Percentiles rank a stretch among this genome's conserved stretches.
phyloP scores from a whole-genome alignment of 1,140 invertebrate genomes.

The Parapsyche elsis region DNA sequence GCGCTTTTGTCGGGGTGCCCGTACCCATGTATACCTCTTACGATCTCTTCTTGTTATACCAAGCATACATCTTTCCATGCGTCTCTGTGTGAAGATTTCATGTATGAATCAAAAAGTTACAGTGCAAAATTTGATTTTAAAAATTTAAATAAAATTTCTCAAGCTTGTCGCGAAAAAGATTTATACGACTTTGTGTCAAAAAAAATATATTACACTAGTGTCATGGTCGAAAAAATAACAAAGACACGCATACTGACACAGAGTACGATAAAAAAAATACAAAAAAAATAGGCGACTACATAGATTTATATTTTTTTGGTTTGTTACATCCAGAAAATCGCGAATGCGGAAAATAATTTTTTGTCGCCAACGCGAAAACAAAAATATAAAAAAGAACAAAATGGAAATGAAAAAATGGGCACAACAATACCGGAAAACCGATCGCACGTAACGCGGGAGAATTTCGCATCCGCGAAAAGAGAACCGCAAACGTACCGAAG shows the following conservation, averaged over 20 bases:
- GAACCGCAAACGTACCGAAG: too few species aligned
- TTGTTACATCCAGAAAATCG: conserved; percentile 2
- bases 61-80: too few species aligned
- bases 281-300: not conserved
- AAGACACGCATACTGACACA: too few species aligned
- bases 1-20: too few species aligned
- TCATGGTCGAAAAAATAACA: not conserved
- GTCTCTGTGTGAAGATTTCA: too few species aligned
- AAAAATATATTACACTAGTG: not conserved
- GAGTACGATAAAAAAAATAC: not conserved
- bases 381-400: not conserved
- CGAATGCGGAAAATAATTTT: conserved; percentile 3
- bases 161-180: not conserved
- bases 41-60: too few species aligned
- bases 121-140: too few species aligned
- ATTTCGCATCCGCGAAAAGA: not conserved
- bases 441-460: not conserved
- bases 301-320: conserved; percentile 21
- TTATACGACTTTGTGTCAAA: not conserved
- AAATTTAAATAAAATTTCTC: too few species aligned
- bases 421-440: not conserved
- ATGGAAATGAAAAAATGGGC: not conserved
- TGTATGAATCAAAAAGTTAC: too few species aligned
- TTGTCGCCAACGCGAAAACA: not conserved
- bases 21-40: too few species aligned